Conservation (phyloP, 2,888 invertebrate genomes). For the Linyphia triangularis region DNA sequence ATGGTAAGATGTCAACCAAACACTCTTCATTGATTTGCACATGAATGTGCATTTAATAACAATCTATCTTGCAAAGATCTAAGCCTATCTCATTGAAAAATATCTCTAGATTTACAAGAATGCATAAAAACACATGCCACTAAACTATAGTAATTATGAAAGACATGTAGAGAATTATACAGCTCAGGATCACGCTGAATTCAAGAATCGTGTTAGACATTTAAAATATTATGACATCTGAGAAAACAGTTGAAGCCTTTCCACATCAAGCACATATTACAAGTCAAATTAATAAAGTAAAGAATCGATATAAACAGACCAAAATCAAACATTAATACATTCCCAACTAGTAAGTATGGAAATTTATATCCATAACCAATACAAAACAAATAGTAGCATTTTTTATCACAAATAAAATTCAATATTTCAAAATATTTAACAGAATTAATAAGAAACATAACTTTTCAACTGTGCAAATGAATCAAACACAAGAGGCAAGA, state of each 20-base stretch:
- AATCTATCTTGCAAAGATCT: conserved; percentile 38
- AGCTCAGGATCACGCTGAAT: conserved; percentile 20
- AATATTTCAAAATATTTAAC: background rate
- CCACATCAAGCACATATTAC: background rate
- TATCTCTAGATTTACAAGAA: conserved; percentile 35
- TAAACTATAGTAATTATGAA: conserved; percentile 45
- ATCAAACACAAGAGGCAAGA: background rate
- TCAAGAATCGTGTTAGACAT: conserved; percentile 16
- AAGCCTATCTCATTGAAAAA: conserved; percentile 40
- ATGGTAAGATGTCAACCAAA: background rate
- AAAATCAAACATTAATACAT: background rate
- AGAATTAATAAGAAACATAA: background rate
- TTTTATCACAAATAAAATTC: background rate
- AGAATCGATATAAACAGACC: background rate
- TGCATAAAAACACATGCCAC: conserved; percentile 39
- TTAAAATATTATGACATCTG: background rate
- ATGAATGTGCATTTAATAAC: conserved; percentile 26
- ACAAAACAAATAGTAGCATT: background rate
- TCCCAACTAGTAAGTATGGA: background rate
- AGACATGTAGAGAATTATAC: conserved; percentile 31
- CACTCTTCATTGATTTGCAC: background rate
- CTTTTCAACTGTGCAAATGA: background rate
- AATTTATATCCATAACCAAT: background rate
- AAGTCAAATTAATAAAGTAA: background rate
- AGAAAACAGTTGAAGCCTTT: background rate